A percentile compares a stretch with the other conserved stretches of the same genome.
Evolutionary conservation across 2,113 vertebrate species (phyloP).

Genomic region (Calyptomena viridis): DNA sequence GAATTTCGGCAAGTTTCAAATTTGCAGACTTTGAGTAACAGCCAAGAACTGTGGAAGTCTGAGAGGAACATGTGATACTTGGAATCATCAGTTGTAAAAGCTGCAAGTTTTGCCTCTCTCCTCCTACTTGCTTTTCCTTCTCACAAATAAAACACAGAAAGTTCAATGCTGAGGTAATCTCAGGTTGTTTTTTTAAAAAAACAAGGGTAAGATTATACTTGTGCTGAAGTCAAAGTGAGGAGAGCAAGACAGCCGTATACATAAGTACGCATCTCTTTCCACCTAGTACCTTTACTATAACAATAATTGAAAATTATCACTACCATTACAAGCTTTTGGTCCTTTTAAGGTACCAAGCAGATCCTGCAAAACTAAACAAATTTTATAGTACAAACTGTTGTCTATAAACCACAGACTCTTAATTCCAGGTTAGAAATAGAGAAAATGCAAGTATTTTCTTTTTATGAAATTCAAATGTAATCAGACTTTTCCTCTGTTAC

Average conservation of each 20-base stretch:
- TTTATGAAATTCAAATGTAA: not conserved
- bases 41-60: not conserved
- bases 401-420: not conserved
- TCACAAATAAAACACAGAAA: not conserved
- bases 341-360: not conserved
- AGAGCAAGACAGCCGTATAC: not conserved
- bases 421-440: not conserved
- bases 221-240: not conserved
- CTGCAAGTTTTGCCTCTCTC: not conserved
- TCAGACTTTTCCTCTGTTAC: not conserved
- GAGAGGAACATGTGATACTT: not conserved
- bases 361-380: not conserved
- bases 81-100: not conserved
- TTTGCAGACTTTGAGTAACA: not conserved
- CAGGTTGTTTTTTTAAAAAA: not conserved
- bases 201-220: not conserved
- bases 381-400: not conserved
- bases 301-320: not conserved
- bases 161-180: not conserved
- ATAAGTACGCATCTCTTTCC: not conserved
- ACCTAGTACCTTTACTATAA: not conserved
- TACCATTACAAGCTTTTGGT: not conserved
- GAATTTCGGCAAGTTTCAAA: conserved; percentile 8
- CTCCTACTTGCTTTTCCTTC: not conserved
- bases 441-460: not conserved